Base-by-base conservation (phyloP, 2,113 vertebrate species). In the Dasypus novemcinctus region DNA sequence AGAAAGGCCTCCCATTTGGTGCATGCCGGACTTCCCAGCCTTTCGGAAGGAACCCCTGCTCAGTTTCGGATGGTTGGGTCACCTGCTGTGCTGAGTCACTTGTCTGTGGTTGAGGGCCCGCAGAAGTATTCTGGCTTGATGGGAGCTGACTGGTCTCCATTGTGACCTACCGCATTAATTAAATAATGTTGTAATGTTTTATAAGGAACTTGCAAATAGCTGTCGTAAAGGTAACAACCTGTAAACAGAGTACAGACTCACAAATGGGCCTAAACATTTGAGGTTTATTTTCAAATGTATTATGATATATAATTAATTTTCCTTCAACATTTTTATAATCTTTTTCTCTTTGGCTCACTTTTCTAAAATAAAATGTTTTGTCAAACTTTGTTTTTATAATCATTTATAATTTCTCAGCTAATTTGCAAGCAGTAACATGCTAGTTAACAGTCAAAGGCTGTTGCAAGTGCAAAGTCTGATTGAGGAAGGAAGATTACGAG, bases 21-120 rank as follows among this genome's bases (percentile, higher is more conserved):
- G 99, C 99, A 6, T 99, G 99, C 92, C 99, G 99, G 69, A 99
- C 98, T 98, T 99, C 99, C 99, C 99, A 99, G 96, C 99, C 99
- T 12, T 97, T 91, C 0, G 99, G 99, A 95, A 99, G 98, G 95
- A 98, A 98, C 57, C 98, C 98, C 68, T 97, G 98, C 57, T 99
- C 99, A 13, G 46, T 9, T 21, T 98, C 96, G 71, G 98, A 91
- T 2, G 98, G 98, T 0, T 98, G 97, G 63, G 97, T 97, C 36
- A 93, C 96, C 27, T 97, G 98, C 57, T 98, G 99, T 5, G 97
- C 96, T 15, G 99, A 97, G 57, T 96, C 98, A 14, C 97, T 97
- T 0, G 97, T 84, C 72, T 98, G 95, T 7, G 97, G 95, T 1
- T 95, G 98, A 27, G 97, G 98, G 78, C 97, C 97, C 4, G 89